phyloP scores from a whole-genome alignment of 64 coral and sea anemone genomes.

The Dendrophyllia cribrosa region DNA sequence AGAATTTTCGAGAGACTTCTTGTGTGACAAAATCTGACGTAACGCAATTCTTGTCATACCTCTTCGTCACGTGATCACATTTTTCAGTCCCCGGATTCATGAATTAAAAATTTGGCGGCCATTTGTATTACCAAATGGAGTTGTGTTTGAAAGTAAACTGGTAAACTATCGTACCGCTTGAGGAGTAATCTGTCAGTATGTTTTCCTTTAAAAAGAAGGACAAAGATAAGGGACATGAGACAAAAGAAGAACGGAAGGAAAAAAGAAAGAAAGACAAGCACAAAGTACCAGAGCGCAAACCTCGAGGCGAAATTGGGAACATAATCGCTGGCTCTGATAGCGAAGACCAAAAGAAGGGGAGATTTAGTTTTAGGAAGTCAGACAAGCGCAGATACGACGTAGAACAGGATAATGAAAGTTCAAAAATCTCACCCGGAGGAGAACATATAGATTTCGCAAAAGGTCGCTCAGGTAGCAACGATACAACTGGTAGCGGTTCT shows the following conservation, averaged over 20 bases:
- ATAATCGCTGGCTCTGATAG: constrained; percentile 76
- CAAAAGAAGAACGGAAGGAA: constrained; percentile 89
- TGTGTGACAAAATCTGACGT: not conserved
- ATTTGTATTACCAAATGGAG: constrained; percentile 60
- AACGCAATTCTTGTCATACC: constrained; percentile 21
- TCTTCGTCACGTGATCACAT: constrained; percentile 67
- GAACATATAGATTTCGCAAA: constrained; percentile 58
- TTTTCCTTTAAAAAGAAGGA: constrained; percentile 99
- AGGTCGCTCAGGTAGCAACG: constrained; percentile 63
- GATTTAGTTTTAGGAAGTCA: constrained; percentile 88
- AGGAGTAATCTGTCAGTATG: constrained; percentile 58
- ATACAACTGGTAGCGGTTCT: constrained; percentile 55
- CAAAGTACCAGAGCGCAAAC: constrained; percentile 64
- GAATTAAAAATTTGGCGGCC: constrained; percentile 99
- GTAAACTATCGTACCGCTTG: constrained; percentile 23
- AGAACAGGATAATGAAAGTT: constrained; percentile 76
- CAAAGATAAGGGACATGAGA: constrained; percentile 82
- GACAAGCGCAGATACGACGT: constrained; percentile 89
- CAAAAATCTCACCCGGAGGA: constrained; percentile 40
- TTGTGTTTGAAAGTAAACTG: constrained; percentile 58
- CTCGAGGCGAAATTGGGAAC: constrained; percentile 68
- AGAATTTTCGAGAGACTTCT: not conserved
- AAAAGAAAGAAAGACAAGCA: constrained; percentile 77
- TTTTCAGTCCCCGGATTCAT: constrained; percentile 74
- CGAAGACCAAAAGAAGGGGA: constrained; percentile 55